phyloP scores from a whole-genome alignment of 2,888 invertebrate species.

The Druceiella hillmani region DNA sequence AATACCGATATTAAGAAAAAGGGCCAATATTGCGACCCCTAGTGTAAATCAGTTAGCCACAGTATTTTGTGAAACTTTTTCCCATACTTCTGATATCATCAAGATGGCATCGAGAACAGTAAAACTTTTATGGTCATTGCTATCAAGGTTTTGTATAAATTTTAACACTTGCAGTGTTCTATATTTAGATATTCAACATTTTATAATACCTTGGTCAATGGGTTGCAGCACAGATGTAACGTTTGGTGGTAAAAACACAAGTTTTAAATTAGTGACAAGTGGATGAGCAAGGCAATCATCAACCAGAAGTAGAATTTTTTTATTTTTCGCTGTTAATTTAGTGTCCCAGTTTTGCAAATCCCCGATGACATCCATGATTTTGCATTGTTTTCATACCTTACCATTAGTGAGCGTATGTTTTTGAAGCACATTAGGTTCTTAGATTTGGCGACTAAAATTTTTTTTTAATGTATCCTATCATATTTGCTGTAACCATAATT shows the following conservation, averaged over 20 bases:
- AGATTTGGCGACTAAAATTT: slow-evolving; percentile 23
- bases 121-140: too few relatives aligned
- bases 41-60: slow-evolving; percentile 16
- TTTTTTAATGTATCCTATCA: slow-evolving; percentile 21
- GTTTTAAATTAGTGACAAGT: slow-evolving; percentile 13
- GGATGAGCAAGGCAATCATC: slow-evolving; percentile 4
- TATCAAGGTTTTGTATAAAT: slow-evolving; percentile 13
- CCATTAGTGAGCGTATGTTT: slow-evolving; percentile 18
- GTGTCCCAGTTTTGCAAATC: slow-evolving; percentile 5
- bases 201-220: slow-evolving; percentile 20
- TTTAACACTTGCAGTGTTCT: slow-evolving; percentile 21
- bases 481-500: too few relatives aligned
- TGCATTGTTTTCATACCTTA: slow-evolving; percentile 16
- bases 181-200: slow-evolving; percentile 12
- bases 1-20: too few relatives aligned
- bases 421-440: slow-evolving; percentile 8
- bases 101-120: slow-evolving; percentile 22
- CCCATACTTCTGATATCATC: slow-evolving; percentile 24
- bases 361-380: slow-evolving; percentile 7
- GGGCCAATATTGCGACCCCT: too few relatives aligned
- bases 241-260: slow-evolving; percentile 9
- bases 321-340: slow-evolving; percentile 13
- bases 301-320: slow-evolving; percentile 7
- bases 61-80: too few relatives aligned
- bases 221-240: too few relatives aligned